Evolutionary conservation across 2,113 vertebrate genomes (phyloP), one percentile per base, ranked within the genome.

Genomic region (Ancistrus triradiatus): DNA sequence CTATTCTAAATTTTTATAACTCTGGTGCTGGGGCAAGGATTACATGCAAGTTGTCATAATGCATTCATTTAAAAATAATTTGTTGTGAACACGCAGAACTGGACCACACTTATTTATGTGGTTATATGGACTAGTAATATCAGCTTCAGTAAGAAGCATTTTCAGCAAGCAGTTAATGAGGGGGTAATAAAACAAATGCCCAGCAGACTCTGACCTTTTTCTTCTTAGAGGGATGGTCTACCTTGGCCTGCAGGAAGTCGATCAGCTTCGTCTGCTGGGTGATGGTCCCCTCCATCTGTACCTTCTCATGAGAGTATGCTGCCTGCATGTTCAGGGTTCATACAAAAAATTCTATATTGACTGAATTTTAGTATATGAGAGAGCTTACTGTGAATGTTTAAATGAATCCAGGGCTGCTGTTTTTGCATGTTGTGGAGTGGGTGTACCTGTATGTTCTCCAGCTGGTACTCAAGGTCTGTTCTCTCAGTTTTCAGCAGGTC

Each of bases 221-320:
- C 90, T 97, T 98, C 87, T 98, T 99, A 21, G 91, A 93, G 48
- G 93, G 94, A 13, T 98, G 96, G 70, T 95, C 92, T 89, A 97
- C 94, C 85, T 98, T 97, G 73, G 95, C 85, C 89, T 99, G 96
- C 27, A 99, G 89, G 78, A 99, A 98, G 85, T 99, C 96, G 55
- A 99, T 99, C 74, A 99, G 93, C 81, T 99, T 99, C 78, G 91
- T 98, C 86, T 99, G 96, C 79, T 99, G 96, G 60, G 95, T 95
- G 88, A 99, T 99, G 70, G 96, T 98, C 59, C 96, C 96, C 77
- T 98, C 95, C 96, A 99, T 94, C 90, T 99, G 98, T 83, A 98
- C 94, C 81, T 98, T 97, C 83, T 99, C 96, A 73, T 99, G 95
- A 76, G 95, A 98, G 87, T 93, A 98, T 69, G 95, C 92, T 78